phyloP scores from a whole-genome alignment of 2,113 vertebrate species.

The Tenrec ecaudatus region DNA sequence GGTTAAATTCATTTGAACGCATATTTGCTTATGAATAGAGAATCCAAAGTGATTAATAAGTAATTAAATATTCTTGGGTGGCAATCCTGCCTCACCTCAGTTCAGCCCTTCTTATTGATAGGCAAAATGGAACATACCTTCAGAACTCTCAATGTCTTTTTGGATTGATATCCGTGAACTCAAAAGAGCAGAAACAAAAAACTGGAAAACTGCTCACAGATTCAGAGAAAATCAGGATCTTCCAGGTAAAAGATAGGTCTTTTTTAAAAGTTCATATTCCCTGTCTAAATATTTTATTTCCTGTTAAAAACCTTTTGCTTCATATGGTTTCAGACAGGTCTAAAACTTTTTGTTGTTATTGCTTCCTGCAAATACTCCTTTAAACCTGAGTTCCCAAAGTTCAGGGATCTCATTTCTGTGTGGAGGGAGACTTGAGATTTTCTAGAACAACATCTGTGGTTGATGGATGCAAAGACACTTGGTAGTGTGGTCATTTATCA shows the following conservation, averaged over 20 bases:
- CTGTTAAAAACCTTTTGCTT: not conserved
- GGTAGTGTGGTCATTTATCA: not conserved
- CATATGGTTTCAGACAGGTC: not conserved
- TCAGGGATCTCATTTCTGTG: not conserved
- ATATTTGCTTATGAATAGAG: not conserved
- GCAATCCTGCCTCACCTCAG: not conserved
- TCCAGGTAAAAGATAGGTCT: not conserved
- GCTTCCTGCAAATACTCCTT: not conserved
- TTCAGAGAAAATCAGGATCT: not conserved
- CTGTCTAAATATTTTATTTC: constrained; percentile 3
- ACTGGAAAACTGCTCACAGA: not conserved
- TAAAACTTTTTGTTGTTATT: not conserved
- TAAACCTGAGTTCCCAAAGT: not conserved
- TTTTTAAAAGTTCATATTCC: not conserved
- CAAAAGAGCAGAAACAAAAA: not conserved
- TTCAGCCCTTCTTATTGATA: not conserved
- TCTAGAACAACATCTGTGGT: not conserved
- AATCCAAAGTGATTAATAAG: not conserved
- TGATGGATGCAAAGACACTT: not conserved
- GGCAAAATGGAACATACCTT: not conserved
- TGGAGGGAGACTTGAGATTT: not conserved
- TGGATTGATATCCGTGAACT: not conserved
- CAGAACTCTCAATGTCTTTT: not conserved
- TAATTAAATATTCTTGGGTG: not conserved
- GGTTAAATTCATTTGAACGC: not conserved